These are phyloP conservation scores for Cathartes aura DNA, from an alignment of 2,113 vertebrate species.

Conservation along the genomic window DNA sequence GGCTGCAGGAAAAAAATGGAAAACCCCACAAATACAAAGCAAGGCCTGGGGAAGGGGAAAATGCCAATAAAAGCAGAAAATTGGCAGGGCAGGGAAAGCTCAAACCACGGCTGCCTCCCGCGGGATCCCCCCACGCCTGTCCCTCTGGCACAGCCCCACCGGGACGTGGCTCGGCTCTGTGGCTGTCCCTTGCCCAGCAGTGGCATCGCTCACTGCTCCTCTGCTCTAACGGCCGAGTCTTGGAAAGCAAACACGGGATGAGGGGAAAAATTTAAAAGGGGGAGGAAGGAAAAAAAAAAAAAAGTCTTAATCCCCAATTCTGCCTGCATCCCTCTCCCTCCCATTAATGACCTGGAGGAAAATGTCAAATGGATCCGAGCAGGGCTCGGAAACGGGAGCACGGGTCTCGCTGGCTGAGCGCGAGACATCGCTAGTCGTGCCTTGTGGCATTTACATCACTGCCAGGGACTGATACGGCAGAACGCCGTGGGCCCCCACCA, in stretches of 20 bases:
- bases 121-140: background rate
- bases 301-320: background rate
- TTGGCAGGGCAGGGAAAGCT: background rate
- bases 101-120: background rate
- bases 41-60: accelerated
- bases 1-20: accelerated
- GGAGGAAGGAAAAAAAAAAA: no score
- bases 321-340: background rate
- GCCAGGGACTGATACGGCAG: background rate
- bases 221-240: accelerated
- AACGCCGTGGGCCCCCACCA: background rate
- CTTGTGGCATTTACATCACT: background rate
- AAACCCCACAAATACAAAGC: background rate
- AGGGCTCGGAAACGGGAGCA: accelerated
- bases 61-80: background rate
- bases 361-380: accelerated
- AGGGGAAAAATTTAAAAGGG: background rate
- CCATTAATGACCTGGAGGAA: background rate
- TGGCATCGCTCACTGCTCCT: accelerated
- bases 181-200: background rate
- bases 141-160: background rate
- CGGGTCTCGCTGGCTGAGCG: background rate
- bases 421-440: background rate
- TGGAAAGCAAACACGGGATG: background rate
- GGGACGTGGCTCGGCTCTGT: accelerated